These are phyloP conservation scores for Hyalella azteca DNA, from an alignment of 2,888 invertebrate genomes.

Conservation along the genomic window DNA sequence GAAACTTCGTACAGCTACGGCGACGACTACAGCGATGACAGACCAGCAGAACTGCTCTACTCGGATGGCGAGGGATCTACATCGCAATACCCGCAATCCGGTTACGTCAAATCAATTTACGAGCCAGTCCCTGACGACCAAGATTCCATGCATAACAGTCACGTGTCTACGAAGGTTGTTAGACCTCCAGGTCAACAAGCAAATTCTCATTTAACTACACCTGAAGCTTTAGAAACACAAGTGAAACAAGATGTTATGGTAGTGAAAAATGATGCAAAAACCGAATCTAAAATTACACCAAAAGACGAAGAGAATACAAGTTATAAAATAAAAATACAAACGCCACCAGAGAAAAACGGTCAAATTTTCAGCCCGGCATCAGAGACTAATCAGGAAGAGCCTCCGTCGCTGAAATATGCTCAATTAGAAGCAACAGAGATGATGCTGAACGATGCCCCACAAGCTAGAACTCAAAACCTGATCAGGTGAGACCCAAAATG, in stretches of 20 bases:
- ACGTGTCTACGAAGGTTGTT: slow-evolving; percentile 20
- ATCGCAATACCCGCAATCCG: neutral
- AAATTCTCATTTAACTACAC: neutral
- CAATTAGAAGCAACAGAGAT: neutral
- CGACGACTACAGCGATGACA: neutral
- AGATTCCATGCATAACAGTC: slow-evolving; percentile 37
- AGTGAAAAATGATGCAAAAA: no score
- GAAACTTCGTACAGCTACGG: slow-evolving; percentile 32
- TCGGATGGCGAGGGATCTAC: neutral
- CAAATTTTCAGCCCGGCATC: neutral
- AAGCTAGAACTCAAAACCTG: neutral
- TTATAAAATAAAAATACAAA: neutral
- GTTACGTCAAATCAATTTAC: neutral
- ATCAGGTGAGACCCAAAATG: slow-evolving; percentile 3
- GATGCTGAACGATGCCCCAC: slow-evolving; percentile 8
- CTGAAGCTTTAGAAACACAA: no score
- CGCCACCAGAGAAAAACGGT: neutral
- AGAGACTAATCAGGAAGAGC: neutral
- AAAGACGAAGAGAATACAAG: no score
- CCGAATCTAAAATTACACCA: no score
- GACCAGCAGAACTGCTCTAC: neutral
- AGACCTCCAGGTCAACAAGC: neutral
- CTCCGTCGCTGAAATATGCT: neutral
- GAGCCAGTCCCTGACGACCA: neutral
- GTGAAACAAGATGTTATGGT: no score